phyloP scores from a whole-genome alignment of 2,797 vertebrate genomes.

The Characodon lateralis region DNA sequence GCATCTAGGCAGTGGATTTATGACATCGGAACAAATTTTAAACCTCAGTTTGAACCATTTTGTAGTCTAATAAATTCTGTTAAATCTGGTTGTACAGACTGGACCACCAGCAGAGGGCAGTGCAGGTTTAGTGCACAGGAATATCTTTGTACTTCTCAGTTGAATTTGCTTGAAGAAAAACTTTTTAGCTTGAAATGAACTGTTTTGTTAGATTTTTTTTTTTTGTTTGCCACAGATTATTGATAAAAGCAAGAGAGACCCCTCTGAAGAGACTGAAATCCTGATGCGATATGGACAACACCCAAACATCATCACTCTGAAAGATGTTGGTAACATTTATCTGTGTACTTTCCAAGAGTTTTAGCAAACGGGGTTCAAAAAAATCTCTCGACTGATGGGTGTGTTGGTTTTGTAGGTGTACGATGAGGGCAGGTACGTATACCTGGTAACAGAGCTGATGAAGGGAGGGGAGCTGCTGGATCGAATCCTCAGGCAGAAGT shows the following conservation, averaged over 20 bases:
- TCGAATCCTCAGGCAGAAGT: conserved; percentile 94
- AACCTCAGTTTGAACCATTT: background rate
- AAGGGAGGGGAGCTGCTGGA: conserved; percentile 96
- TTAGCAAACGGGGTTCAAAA: background rate
- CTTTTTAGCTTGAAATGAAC: background rate
- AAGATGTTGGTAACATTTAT: conserved; percentile 86
- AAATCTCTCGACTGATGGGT: background rate
- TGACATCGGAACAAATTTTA: background rate
- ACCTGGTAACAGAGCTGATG: conserved; percentile 96
- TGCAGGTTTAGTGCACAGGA: conserved; percentile 15
- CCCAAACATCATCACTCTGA: conserved; percentile 97
- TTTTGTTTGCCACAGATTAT: conserved; percentile 85
- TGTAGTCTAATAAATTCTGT: no score
- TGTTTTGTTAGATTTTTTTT: background rate
- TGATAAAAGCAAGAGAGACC: conserved; percentile 97
- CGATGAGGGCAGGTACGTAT: conserved; percentile 92
- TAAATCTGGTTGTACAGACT: background rate
- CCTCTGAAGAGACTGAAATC: conserved; percentile 97
- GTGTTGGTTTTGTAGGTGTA: conserved; percentile 84
- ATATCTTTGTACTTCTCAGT: background rate
- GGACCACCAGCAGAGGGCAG: conserved; percentile 72
- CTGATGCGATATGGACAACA: conserved; percentile 96
- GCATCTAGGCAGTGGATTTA: no score
- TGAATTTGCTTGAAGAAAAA: background rate
- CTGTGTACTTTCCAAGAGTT: background rate